A percentile compares a stretch with the other conserved stretches of the same genome.
Conservation (phyloP, 2,888 invertebrate species). For the Hesperia comma region DNA sequence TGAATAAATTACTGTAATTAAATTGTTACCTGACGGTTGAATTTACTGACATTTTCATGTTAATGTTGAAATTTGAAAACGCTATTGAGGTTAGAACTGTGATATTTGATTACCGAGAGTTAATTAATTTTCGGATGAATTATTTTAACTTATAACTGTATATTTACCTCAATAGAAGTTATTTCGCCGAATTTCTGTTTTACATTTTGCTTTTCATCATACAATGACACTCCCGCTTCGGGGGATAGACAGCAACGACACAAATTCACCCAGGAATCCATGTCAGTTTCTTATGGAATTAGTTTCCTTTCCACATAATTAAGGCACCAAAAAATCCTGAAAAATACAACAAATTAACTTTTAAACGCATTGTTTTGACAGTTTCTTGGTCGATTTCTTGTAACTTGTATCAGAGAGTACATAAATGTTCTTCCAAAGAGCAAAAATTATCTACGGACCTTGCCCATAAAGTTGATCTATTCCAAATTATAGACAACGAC, state of each 20-base stretch:
- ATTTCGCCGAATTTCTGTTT: constrained; percentile 70
- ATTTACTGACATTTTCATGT: too few relatives aligned
- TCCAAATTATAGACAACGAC: constrained; percentile 78
- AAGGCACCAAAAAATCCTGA: constrained; percentile 63
- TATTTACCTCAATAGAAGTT: constrained; percentile 71
- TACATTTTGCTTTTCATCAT: constrained; percentile 64
- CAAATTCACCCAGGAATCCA: constrained; percentile 75
- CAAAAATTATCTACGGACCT: constrained; percentile 83
- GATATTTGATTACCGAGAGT: too few relatives aligned
- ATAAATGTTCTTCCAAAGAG: constrained; percentile 73
- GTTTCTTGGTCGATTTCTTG: constrained; percentile 41
- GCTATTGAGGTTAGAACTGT: constrained; percentile 5
- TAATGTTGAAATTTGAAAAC: too few relatives aligned
- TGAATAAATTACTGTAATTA: too few relatives aligned
- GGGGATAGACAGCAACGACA: constrained; percentile 78
- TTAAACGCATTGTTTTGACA: constrained; percentile 72
- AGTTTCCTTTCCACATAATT: constrained; percentile 55
- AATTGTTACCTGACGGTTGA: too few relatives aligned
- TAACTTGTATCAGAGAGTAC: constrained; percentile 68
- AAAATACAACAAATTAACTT: constrained; percentile 59
- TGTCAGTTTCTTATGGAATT: constrained; percentile 51
- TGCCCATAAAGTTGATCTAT: constrained; percentile 81
- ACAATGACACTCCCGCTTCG: constrained; percentile 70
- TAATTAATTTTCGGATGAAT: background rate
- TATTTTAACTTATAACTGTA: background rate